phyloP scores from a whole-genome alignment of 2,888 invertebrate genomes.

The Macropis europaea region DNA sequence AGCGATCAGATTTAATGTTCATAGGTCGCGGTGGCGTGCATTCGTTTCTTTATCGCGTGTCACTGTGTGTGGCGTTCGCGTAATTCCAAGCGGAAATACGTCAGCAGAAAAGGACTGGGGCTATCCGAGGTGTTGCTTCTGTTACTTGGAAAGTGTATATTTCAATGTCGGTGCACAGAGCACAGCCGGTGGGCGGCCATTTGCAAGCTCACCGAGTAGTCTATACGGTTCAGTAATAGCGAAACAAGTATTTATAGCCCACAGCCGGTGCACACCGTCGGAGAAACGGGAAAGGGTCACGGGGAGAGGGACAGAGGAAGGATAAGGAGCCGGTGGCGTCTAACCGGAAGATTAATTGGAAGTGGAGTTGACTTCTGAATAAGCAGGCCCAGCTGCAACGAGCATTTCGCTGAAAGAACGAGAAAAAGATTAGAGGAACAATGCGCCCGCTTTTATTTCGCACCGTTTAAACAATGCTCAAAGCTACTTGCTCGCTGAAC shows the following conservation, averaged over 20 bases:
- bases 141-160: slow-evolving; percentile 57
- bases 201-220: slow-evolving; percentile 50
- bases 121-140: slow-evolving; percentile 50
- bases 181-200: slow-evolving; percentile 39
- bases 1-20: slow-evolving; percentile 7
- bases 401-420: slow-evolving; percentile 23
- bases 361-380: slow-evolving; percentile 37
- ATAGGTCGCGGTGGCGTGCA: neutral
- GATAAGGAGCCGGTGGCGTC: slow-evolving; percentile 28
- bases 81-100: slow-evolving; percentile 34
- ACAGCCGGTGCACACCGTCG: slow-evolving; percentile 17
- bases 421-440: slow-evolving; percentile 45
- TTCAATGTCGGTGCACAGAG: slow-evolving; percentile 49
- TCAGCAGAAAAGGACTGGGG: slow-evolving; percentile 21
- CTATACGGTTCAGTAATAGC: slow-evolving; percentile 54
- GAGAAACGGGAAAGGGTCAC: slow-evolving; percentile 24
- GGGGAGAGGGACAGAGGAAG: slow-evolving; percentile 9
- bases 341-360: slow-evolving; percentile 45
- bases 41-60: slow-evolving; percentile 10
- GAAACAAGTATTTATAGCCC: slow-evolving; percentile 60
- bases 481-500: neutral
- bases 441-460: slow-evolving; percentile 16
- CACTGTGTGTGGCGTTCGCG: slow-evolving; percentile 12
- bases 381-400: slow-evolving; percentile 31
- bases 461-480: slow-evolving; percentile 1